A percentile compares a stretch with the other conserved stretches of the same genome.
Evolutionary conservation across 2,113 vertebrate species (phyloP).

Genomic region (Erythrocercus mccallii): DNA sequence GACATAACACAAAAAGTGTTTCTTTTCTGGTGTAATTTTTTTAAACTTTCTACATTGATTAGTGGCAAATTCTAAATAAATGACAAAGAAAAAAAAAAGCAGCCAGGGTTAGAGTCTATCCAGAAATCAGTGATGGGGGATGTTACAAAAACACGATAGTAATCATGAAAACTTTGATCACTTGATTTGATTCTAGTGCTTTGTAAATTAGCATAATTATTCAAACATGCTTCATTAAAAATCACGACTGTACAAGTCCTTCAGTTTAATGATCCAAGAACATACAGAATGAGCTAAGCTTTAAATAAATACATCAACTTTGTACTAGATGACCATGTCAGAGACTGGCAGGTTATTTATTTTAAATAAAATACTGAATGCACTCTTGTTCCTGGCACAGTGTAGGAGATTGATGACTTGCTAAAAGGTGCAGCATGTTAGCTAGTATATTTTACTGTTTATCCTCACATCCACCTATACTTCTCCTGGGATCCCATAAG

Average conservation of each 20-base stretch:
- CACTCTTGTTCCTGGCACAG: not conserved
- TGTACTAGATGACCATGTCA: not conserved
- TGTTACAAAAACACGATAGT: conserved; percentile 58
- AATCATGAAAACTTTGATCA: conserved; percentile 77
- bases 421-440: not conserved
- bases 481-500: conserved; percentile 63
- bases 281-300: conserved; percentile 56
- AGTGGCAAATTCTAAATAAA: conserved; percentile 49
- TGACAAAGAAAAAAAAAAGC: not conserved
- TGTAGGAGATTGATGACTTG: not conserved
- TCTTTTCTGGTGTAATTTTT: conserved; percentile 12
- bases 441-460: conserved; percentile 58
- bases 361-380: not conserved
- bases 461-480: conserved; percentile 64
- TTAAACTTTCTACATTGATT: conserved; percentile 41
- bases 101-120: conserved; percentile 4
- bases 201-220: conserved; percentile 79
- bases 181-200: conserved; percentile 80
- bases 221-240: conserved; percentile 79
- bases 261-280: conserved; percentile 76
- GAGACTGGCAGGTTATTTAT: not conserved
- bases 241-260: conserved; percentile 68
- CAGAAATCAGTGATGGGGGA: conserved; percentile 55
- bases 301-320: conserved; percentile 69
- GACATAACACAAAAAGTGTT: conserved; percentile 34